These are phyloP conservation scores for Euplexia lucipara DNA, from an alignment of 2,888 invertebrate species.

Conservation along the genomic window DNA sequence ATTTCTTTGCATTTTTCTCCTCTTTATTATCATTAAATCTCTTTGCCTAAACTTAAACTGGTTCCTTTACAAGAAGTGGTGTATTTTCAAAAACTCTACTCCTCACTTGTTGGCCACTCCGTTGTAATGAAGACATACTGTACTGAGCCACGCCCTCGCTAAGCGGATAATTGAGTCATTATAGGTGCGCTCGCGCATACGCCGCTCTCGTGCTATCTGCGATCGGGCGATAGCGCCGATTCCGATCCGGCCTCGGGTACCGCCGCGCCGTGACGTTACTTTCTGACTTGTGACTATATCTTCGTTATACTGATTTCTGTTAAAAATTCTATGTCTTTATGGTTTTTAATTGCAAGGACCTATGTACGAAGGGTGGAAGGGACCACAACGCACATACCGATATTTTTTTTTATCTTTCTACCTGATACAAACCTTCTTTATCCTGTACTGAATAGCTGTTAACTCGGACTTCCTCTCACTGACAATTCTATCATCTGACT, in stretches of 20 bases:
- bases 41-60: too few species aligned
- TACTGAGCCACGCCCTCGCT: conserved; percentile 84
- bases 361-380: too few species aligned
- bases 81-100: conserved; percentile 57
- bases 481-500: conserved; percentile 5
- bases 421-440: not conserved
- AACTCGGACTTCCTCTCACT: not conserved
- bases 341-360: too few species aligned
- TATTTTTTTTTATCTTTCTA: too few species aligned
- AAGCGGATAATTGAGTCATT: conserved; percentile 91
- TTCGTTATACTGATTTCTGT: not conserved
- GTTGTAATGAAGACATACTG: conserved; percentile 89
- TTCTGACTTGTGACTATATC: conserved; percentile 20
- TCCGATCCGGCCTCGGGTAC: conserved; percentile 77
- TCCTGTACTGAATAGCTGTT: not conserved
- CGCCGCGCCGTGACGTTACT: conserved; percentile 52
- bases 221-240: conserved; percentile 79
- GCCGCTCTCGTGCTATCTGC: conserved; percentile 74
- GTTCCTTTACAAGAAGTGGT: too few species aligned
- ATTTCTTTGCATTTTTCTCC: too few species aligned
- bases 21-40: too few species aligned
- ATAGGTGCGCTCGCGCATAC: conserved; percentile 86
- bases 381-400: too few species aligned
- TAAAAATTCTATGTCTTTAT: too few species aligned
- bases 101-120: conserved; percentile 68